These are phyloP conservation scores for Nanger granti DNA, from an alignment of 2,113 vertebrate genomes.

Conservation along the genomic window DNA sequence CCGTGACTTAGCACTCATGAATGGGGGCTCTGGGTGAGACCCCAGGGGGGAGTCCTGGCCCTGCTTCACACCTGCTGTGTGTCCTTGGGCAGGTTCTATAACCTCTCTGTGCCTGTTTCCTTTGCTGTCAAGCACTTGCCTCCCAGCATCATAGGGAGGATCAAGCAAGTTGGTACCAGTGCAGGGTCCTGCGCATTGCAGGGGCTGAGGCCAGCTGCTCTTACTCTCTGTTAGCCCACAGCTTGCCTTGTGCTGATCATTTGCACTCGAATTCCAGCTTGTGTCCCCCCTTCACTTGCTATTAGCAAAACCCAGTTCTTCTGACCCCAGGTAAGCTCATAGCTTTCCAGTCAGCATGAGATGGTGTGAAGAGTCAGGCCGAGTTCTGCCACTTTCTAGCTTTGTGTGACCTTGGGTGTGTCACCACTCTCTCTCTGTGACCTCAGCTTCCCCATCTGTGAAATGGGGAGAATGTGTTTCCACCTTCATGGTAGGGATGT, in stretches of 20 bases:
- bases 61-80: background rate
- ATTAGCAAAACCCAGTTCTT: background rate
- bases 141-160: background rate
- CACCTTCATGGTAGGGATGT: background rate
- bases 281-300: background rate
- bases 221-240: background rate
- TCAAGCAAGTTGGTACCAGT: background rate
- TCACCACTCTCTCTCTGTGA: background rate
- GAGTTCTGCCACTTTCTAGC: background rate
- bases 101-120: background rate
- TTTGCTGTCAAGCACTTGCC: background rate
- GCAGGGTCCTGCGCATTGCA: rapidly evolving
- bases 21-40: background rate
- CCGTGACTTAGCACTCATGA: rapidly evolving
- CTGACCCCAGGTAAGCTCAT: too few relatives aligned
- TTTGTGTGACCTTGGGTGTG: background rate
- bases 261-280: background rate
- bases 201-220: background rate
- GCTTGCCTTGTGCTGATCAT: background rate
- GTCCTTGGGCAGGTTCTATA: background rate
- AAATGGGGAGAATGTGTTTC: background rate
- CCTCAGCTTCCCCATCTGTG: background rate
- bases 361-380: background rate
- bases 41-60: rapidly evolving
- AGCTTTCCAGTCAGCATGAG: background rate